These are phyloP conservation scores for Actinia equina DNA, from an alignment of 64 coral and sea anemone species.

Conservation along the genomic window DNA sequence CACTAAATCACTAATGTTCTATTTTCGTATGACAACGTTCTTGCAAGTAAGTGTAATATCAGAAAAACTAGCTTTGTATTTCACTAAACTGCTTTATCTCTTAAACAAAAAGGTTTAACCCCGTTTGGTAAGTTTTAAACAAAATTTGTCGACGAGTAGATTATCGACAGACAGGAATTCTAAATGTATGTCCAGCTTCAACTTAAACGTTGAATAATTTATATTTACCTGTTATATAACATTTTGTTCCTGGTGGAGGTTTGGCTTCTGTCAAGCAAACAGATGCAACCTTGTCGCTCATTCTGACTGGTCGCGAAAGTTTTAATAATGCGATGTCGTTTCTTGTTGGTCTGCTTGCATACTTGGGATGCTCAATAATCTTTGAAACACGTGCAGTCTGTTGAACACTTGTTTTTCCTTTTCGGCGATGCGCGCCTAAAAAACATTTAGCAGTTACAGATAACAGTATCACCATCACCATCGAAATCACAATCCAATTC, in stretches of 20 bases:
- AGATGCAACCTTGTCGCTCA: constrained; percentile 48
- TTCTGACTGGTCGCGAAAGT: neutral
- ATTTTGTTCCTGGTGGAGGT: neutral
- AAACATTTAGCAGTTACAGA: neutral
- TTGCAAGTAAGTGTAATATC: no score
- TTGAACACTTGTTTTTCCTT: constrained; percentile 47
- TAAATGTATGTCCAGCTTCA: no score
- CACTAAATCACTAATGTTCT: no score
- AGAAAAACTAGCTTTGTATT: no score
- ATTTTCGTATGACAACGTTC: no score
- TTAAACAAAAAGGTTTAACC: no score
- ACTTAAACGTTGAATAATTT: no score
- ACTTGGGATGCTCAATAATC: constrained; percentile 40
- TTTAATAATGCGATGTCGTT: constrained; percentile 55
- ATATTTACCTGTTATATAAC: constrained; percentile 20
- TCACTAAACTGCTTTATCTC: no score
- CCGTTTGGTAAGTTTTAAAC: no score
- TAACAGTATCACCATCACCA: neutral
- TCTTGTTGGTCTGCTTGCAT: constrained; percentile 10
- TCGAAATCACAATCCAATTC: no score
- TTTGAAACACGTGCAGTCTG: constrained; percentile 20
- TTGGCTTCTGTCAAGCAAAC: constrained; percentile 32
- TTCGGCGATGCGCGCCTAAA: neutral
- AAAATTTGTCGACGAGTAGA: no score
- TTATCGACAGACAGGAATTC: no score